Evolutionary conservation across 2,888 invertebrate species (phyloP).

Genomic region (Villa cingulata): DNA sequence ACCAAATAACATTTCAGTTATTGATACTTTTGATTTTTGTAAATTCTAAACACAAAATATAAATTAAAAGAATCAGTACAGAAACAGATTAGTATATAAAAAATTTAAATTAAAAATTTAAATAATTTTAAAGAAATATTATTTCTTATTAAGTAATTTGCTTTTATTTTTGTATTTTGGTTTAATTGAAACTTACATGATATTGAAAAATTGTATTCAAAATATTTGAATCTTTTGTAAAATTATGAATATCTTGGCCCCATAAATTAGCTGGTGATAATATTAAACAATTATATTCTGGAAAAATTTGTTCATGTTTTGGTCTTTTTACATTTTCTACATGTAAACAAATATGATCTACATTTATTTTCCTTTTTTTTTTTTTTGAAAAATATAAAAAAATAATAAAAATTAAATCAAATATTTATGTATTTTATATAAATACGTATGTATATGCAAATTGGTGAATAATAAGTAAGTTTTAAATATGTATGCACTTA

Average conservation of each 20-base stretch:
- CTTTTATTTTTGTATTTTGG: too few species aligned
- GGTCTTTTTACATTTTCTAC: slow-evolving; percentile 62
- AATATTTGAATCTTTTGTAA: slow-evolving; percentile 65
- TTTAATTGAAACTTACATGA: slow-evolving; percentile 46
- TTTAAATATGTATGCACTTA: too few species aligned
- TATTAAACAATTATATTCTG: slow-evolving; percentile 82
- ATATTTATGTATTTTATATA: not conserved
- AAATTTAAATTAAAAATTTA: too few species aligned
- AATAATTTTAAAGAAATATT: too few species aligned
- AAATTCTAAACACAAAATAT: slow-evolving; percentile 43
- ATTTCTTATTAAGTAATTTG: too few species aligned
- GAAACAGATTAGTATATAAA: too few species aligned
- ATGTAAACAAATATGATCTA: slow-evolving; percentile 73
- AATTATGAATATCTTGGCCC: slow-evolving; percentile 69
- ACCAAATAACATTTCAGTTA: slow-evolving; percentile 84
- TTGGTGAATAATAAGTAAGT: too few species aligned
- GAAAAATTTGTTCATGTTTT: slow-evolving; percentile 53
- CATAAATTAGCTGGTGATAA: slow-evolving; percentile 90
- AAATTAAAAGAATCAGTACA: too few species aligned
- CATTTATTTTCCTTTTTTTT: slow-evolving; percentile 56
- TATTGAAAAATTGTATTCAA: slow-evolving; percentile 69
- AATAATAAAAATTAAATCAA: slow-evolving; percentile 15
- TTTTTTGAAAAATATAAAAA: slow-evolving; percentile 17
- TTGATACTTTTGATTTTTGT: slow-evolving; percentile 70
- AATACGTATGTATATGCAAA: too few species aligned